Evolutionary conservation across 35 echinoderm and acorn worm genomes (phyloP), one percentile per base, ranked within the genome.

Genomic region (Chiridota heheva): DNA sequence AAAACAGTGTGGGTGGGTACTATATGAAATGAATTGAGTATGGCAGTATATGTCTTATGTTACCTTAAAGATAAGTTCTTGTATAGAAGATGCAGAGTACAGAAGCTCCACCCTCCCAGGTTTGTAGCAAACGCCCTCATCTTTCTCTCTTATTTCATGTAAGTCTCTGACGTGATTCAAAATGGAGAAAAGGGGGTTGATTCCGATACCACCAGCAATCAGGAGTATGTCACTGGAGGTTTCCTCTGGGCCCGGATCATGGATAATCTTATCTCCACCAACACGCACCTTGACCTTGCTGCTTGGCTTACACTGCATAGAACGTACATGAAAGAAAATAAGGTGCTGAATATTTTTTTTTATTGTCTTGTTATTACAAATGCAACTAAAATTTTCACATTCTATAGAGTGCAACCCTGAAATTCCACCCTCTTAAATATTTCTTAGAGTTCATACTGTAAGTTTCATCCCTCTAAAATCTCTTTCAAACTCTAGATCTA

Each of bases 161-260:
- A 88, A 56, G 45, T 88, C 64, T 33, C 55, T 63, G n/a, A 82
- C 89, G 29, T 91, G 81, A 18, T 72, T 73, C 20, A 98, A 45
- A 22, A 98, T 78, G 20, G 95, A 91, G 20, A 88, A 58, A 20
- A 98, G 80, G 31, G 95, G 95, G 58, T 98, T 98, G 63, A 98
- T 98, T 7, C 95, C 95, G 37, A 98, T 91, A 22, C 95, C 95
- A 16, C 95, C 95, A 48, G 89, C 89, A 61, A 98, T 87, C 25
- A 98, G 85, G 76, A 98, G 81, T 40, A 92, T 31, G 44, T 98
- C 81, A 42, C 80, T 67, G 5, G 41, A 69, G 28, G 89, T 79
- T 36, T 90, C 89, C 51, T 69, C 51, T 15, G 89, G 72, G 63
- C 88, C 46, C 1, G 95, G 95, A 69, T 91, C 85, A 71, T 85